These are phyloP conservation scores for Pristionchus maxplancki DNA, from an alignment of 2,888 invertebrate genomes.

Conservation along the genomic window DNA sequence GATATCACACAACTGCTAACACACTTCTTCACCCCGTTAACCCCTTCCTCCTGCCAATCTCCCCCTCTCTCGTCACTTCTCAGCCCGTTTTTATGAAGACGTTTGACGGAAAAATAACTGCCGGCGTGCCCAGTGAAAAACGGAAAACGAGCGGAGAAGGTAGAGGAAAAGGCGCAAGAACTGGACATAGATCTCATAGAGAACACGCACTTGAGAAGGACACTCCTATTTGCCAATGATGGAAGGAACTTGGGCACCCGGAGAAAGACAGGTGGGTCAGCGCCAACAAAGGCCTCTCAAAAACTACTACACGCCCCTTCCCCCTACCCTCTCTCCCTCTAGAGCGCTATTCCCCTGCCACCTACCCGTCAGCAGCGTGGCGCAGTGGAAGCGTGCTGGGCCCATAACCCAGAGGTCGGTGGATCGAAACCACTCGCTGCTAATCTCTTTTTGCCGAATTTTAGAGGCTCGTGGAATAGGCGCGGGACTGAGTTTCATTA, in stretches of 20 bases:
- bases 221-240: not conserved
- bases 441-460: not conserved
- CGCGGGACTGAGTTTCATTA: not conserved
- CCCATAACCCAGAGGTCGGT: conserved; percentile 93
- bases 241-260: not conserved
- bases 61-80: not conserved
- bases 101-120: not conserved
- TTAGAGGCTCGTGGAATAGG: not conserved
- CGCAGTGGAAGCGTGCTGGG: conserved; percentile 89
- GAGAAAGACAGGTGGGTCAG: not conserved
- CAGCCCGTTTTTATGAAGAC: not conserved
- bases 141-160: not conserved
- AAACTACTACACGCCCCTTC: not conserved
- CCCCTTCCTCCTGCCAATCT: conserved; percentile 7
- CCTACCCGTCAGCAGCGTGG: conserved; percentile 83
- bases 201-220: not conserved
- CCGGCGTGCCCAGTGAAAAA: not conserved
- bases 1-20: conserved; percentile 44
- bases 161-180: not conserved
- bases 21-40: conserved; percentile 35
- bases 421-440: conserved; percentile 77
- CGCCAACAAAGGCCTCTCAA: not conserved
- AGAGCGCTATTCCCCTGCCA: not conserved
- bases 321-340: not conserved
- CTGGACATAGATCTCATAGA: not conserved